These are phyloP conservation scores for Kryptolebias marmoratus DNA, from an alignment of 2,113 vertebrate species.

Conservation along the genomic window DNA sequence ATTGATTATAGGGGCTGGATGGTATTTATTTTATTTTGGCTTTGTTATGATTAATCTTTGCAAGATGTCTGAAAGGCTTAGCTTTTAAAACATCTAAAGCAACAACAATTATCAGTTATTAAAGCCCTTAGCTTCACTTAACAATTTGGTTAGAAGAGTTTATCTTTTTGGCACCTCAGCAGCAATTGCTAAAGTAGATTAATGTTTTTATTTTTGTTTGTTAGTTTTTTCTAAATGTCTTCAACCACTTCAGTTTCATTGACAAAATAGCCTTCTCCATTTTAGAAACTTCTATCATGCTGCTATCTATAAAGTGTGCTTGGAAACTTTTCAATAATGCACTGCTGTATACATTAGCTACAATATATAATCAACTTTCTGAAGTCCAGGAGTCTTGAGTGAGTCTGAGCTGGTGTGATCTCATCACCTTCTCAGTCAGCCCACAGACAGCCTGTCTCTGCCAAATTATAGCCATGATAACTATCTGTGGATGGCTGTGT, in stretches of 20 bases:
- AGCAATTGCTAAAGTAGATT: conserved; percentile 29
- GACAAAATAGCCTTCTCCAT: not conserved
- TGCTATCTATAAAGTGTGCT: not conserved
- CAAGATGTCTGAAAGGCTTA: not conserved
- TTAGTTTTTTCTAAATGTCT: too few relatives aligned
- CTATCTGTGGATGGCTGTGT: conserved; percentile 56
- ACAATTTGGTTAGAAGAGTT: conserved; percentile 34
- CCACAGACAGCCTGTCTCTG: conserved; percentile 51
- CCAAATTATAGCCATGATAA: conserved; percentile 59
- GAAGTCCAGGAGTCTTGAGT: conserved; percentile 36
- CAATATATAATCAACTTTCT: conserved; percentile 5
- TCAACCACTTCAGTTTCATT: too few relatives aligned
- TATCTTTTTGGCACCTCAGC: conserved; percentile 36
- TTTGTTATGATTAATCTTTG: not conserved
- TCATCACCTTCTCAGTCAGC: conserved; percentile 56
- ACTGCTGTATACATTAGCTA: not conserved
- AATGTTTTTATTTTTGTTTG: not conserved
- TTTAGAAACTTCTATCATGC: not conserved
- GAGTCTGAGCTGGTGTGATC: conserved; percentile 54
- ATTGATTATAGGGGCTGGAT: too few relatives aligned
- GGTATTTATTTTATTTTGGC: not conserved
- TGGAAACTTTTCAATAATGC: not conserved
- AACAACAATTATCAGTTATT: conserved; percentile 14
- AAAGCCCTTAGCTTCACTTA: conserved; percentile 24
- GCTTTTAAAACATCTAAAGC: not conserved